Evolutionary conservation across 2,113 vertebrate species (phyloP).

Genomic region (Podiceps cristatus): DNA sequence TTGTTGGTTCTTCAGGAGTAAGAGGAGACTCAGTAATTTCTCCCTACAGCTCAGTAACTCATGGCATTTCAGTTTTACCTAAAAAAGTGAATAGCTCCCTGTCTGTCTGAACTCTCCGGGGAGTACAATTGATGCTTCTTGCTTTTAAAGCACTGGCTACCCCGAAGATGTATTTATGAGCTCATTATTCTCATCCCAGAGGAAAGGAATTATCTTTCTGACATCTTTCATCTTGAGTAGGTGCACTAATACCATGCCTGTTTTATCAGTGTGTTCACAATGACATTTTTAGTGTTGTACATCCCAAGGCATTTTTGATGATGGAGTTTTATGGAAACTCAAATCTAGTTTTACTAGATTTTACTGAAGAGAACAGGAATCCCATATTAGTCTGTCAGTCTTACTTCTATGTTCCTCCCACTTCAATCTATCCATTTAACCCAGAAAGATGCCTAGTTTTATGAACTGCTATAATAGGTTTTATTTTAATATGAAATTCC

Average conservation of each 20-base stretch:
- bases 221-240: conserved; percentile 30
- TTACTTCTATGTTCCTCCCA: not conserved
- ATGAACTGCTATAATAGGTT: not conserved
- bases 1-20: not conserved
- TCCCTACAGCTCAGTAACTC: conserved; percentile 44
- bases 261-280: conserved; percentile 48
- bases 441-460: not conserved
- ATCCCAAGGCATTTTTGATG: conserved; percentile 17
- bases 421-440: not conserved
- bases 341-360: not conserved
- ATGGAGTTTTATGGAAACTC: conserved; percentile 10
- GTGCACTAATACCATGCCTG: conserved; percentile 15
- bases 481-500: not conserved
- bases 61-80: conserved; percentile 33
- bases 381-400: conserved; percentile 10
- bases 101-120: conserved; percentile 10
- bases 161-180: conserved; percentile 64
- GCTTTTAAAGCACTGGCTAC: conserved; percentile 48
- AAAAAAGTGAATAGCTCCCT: conserved; percentile 34
- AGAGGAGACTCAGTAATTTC: conserved; percentile 24
- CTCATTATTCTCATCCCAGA: conserved; percentile 53
- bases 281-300: not conserved
- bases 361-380: not conserved
- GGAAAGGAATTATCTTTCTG: conserved; percentile 21
- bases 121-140: conserved; percentile 38